Conservation (phyloP, 2,797 vertebrate species). For the Pseudopleuronectes americanus region DNA sequence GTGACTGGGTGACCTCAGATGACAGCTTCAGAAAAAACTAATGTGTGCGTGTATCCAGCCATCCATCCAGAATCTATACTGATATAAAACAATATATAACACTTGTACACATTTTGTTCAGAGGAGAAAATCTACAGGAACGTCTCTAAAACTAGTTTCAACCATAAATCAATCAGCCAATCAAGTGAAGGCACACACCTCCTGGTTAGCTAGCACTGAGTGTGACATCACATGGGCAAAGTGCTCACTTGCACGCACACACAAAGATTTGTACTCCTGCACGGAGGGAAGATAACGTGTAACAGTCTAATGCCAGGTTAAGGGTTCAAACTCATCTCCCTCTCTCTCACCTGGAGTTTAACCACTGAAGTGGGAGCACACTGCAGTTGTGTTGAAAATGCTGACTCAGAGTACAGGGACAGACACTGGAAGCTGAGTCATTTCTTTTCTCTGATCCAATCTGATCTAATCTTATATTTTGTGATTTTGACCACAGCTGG, state of each 20-base stretch:
- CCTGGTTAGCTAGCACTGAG: conserved; percentile 1
- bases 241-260: background rate
- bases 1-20: conserved; percentile 14
- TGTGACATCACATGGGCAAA: background rate
- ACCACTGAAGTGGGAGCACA: conserved; percentile 14
- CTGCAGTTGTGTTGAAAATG: background rate
- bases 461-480: too few relatives aligned
- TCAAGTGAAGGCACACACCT: too few relatives aligned
- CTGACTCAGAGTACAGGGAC: background rate
- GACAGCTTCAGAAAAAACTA: background rate
- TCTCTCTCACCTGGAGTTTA: conserved; percentile 18
- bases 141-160: background rate
- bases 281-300: conserved; percentile 21
- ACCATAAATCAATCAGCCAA: too few relatives aligned
- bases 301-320: conserved; percentile 15
- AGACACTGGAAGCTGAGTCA: background rate
- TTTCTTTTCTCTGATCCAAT: background rate
- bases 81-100: too few relatives aligned
- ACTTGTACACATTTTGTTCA: background rate
- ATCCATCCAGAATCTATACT: background rate
- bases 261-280: background rate
- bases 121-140: background rate
- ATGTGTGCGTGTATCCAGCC: background rate
- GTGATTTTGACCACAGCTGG: too few relatives aligned
- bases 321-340: conserved; percentile 38